Base-by-base conservation (phyloP, 2,113 vertebrate genomes). In the Leptocoma aspasia region DNA sequence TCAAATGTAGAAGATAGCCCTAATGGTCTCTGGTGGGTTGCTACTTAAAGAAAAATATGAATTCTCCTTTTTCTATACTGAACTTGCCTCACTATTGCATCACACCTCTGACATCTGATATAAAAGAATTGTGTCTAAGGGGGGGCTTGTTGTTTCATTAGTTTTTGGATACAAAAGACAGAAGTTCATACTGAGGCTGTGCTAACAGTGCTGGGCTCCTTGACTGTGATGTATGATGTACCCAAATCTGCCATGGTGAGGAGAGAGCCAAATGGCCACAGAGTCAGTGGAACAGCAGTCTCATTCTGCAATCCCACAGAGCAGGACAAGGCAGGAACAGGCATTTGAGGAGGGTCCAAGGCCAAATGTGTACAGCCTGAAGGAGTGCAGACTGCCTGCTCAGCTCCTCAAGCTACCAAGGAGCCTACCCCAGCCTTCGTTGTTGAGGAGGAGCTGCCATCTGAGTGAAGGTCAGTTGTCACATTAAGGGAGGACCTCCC, bases 401-500 rank as follows among this genome's bases (percentile, higher is more conserved):
- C 53, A 69, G 35, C 81, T 66, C 35, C 88, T 82, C 76, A 75
- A 69, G 54, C 57, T 94, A 60, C 44, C 45, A 35, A 69, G 83
- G 84, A 72, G 53, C 83, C 92, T 15, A 13, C 26, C 79, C 49
- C 89, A 96, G n/a, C 42, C 90, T 92, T 87, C 71, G 14, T 59
- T 94, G 77, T 78, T 79, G 92, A 92, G 93, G 82, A 96, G 75
- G 49, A 97, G 49, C 63, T 89, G 96, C 93, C 96, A 97, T 80
- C 90, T 96, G 94, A 64, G 66, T 77, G 91, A 90, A 94, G 90
- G 95, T 87, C 84, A 95, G 52, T 60, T 96, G 82, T 94, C 91
- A 96, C 16, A 20, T 86, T 86, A 94, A 91, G 63, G 91, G 66
- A 19, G 13, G 96, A 69, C 52, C 57, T 96, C 80, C 60, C 1